A percentile compares a stretch with the other conserved stretches of the same genome.
Evolutionary conservation across 2,797 vertebrate genomes (phyloP).

Genomic region (Lateolabrax maculatus): DNA sequence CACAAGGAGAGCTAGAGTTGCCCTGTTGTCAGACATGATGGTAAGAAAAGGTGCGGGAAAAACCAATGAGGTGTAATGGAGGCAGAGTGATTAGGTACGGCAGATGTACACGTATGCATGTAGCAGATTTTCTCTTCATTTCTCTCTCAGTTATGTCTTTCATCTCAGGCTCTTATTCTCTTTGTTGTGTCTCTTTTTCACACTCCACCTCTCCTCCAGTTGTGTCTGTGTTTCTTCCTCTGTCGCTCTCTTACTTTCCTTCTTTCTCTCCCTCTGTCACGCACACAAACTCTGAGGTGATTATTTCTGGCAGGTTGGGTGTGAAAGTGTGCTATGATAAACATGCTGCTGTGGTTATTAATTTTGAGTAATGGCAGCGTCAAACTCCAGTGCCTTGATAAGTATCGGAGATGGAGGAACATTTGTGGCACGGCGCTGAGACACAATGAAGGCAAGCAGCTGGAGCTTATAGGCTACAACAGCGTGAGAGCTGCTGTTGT

Average conservation of each 20-base stretch:
- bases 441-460: slow-evolving; percentile 78
- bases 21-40: slow-evolving; percentile 83
- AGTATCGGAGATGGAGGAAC: slow-evolving; percentile 81
- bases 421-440: slow-evolving; percentile 65
- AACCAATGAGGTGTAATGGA: slow-evolving; percentile 66
- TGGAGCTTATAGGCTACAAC: slow-evolving; percentile 68
- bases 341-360: slow-evolving; percentile 90
- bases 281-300: slow-evolving; percentile 78
- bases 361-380: slow-evolving; percentile 87
- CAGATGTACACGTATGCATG: slow-evolving; percentile 59
- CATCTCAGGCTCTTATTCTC: slow-evolving; percentile 39
- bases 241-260: slow-evolving; percentile 28
- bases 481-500: slow-evolving; percentile 55
- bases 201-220: slow-evolving; percentile 55
- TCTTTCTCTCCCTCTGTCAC: slow-evolving; percentile 41
- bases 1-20: slow-evolving; percentile 74
- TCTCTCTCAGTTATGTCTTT: slow-evolving; percentile 51
- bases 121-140: slow-evolving; percentile 50
- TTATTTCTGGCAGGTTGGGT: slow-evolving; percentile 92
- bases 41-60: slow-evolving; percentile 82
- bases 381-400: slow-evolving; percentile 87
- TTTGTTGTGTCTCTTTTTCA: slow-evolving; percentile 59
- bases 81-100: slow-evolving; percentile 67
- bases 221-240: slow-evolving; percentile 48
- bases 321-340: slow-evolving; percentile 88